Conservation (phyloP, 35 echinoderm and acorn worm genomes). For the Lytechinus pictus region DNA sequence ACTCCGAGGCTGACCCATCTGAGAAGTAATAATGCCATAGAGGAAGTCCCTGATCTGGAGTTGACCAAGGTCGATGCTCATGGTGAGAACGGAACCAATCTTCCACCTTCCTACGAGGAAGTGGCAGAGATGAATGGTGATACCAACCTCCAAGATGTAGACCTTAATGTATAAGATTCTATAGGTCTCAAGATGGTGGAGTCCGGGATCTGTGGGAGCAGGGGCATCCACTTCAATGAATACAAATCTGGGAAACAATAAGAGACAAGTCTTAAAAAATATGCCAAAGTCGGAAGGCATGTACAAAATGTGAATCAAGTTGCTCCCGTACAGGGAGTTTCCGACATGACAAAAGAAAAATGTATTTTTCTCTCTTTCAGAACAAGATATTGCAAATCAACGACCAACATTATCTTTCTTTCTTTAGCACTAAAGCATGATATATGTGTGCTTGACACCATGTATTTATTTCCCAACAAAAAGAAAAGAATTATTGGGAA, state of each 20-base stretch:
- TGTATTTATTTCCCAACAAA: too few relatives aligned
- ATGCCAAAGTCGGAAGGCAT: neutral
- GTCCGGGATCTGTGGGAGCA: neutral
- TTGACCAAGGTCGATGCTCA: slow-evolving; percentile 5
- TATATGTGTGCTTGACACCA: too few relatives aligned
- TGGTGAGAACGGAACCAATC: neutral
- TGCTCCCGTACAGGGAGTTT: neutral
- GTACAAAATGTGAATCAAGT: too few relatives aligned
- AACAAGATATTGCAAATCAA: too few relatives aligned
- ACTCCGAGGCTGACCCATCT: slow-evolving; percentile 44
- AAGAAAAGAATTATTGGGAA: too few relatives aligned
- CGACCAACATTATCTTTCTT: too few relatives aligned
- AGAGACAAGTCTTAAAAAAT: neutral
- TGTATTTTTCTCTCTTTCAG: too few relatives aligned
- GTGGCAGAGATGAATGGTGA: slow-evolving; percentile 10
- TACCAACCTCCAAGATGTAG: neutral
- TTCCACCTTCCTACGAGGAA: slow-evolving; percentile 17
- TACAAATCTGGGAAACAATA: neutral
- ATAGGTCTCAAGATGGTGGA: neutral
- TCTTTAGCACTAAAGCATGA: too few relatives aligned
- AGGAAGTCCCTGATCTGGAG: slow-evolving; percentile 32
- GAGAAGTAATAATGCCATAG: neutral
- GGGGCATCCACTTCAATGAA: neutral
- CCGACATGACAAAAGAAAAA: neutral
- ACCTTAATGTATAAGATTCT: neutral